Percentiles rank a stretch among this genome's conserved stretches.
Conservation (phyloP, 1,140 invertebrate genomes). For the Callitettix versicolor region DNA sequence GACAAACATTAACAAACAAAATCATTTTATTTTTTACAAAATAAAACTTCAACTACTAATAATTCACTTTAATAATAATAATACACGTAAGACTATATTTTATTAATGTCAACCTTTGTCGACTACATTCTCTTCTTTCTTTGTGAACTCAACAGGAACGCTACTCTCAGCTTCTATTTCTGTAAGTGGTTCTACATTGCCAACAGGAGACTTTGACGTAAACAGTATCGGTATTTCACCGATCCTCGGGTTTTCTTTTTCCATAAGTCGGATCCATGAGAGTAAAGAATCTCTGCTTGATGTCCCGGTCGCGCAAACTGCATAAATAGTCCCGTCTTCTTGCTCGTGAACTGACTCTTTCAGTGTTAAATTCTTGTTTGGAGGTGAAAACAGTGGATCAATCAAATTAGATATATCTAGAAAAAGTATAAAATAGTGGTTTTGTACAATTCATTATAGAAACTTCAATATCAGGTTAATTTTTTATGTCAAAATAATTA, state of each 20-base stretch:
- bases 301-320: constrained; percentile 80
- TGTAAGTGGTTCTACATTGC: background rate
- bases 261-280: constrained; percentile 83
- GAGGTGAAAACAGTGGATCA: constrained; percentile 15
- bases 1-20: no score
- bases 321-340: constrained; percentile 81
- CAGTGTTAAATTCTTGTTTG: no score
- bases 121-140: background rate
- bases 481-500: no score
- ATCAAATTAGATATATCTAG: constrained; percentile 29
- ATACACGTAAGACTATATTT: no score
- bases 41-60: no score
- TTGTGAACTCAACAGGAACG: background rate
- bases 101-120: no score
- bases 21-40: no score
- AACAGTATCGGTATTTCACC: constrained; percentile 23
- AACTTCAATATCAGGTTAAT: no score
- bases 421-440: constrained; percentile 15
- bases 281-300: constrained; percentile 79
- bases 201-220: constrained; percentile 7
- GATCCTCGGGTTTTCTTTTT: constrained; percentile 65
- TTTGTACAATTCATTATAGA: no score
- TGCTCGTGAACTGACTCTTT: constrained; percentile 68
- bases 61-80: no score
- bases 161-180: background rate